Evolutionary conservation across 2,113 vertebrate species (phyloP), one percentile per base, ranked within the genome.

Genomic region (Electrona antarctica): DNA sequence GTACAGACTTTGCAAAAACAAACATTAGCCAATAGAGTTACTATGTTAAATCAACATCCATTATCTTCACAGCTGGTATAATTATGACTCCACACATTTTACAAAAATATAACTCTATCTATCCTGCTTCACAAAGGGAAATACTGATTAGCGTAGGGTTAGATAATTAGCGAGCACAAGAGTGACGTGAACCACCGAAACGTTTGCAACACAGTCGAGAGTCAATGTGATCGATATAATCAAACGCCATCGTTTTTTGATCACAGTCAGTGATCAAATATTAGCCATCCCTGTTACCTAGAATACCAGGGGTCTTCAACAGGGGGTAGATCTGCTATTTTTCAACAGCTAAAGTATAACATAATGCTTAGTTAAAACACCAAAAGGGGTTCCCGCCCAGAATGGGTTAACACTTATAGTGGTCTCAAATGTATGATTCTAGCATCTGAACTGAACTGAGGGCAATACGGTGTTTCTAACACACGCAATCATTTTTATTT

Each of bases 91-190:
- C 3, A 82, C 67, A 77, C 75, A 83, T 87, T 90, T 21, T 93
- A 93, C 90, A 93, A 94, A 94, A 93, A 93, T 93, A 94, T 84
- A 93, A 77, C 74, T 91, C 76, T 92, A 21, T 21, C 21, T 21
- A 88, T 90, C 88, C 84, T 86, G 82, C 85, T 71, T 89, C 83
- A 82, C 80, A 91, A 90, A 88, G 76, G 76, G 82, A 41, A 82
- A 84, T 82, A 82, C 67, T 81, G 80, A 81, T 87, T 85, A 83
- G 76, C 84, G 83, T 49, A 70, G 52, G 55, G 74, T 79, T 63
- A 77, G 60, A 77, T 67, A 52, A 45, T 13, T 29, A 73, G 69
- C 47, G 55, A 71, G 70, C 63, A 54, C 66, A 21, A 52, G 41
- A 49, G 45, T 62, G 69, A 62, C 57, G 13, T 75, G 28, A 64